Evolutionary conservation across 2,113 vertebrate genomes (phyloP).

Genomic region (Lynx canadensis): DNA sequence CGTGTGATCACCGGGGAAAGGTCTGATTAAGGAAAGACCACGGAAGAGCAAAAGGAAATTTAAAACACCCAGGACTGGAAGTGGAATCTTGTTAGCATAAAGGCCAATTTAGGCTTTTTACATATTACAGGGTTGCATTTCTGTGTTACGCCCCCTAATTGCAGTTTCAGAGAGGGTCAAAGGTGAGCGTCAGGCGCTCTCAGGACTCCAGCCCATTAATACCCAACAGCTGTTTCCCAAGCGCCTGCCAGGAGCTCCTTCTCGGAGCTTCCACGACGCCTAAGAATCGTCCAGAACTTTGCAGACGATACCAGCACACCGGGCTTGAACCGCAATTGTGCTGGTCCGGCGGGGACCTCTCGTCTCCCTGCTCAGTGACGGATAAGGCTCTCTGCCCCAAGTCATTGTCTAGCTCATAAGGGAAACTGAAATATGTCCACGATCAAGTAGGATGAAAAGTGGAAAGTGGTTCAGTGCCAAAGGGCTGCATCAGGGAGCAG

Average conservation of each 20-base stretch:
- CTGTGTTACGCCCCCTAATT: not conserved
- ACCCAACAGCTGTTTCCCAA: not conserved
- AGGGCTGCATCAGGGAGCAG: not conserved
- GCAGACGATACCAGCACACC: not conserved
- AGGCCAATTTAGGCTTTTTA: not conserved
- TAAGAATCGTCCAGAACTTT: not conserved
- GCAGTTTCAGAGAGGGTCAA: not conserved
- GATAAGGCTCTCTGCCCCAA: not conserved
- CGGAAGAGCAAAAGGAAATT: not conserved
- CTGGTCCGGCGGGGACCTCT: not conserved
- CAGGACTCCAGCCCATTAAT: not conserved
- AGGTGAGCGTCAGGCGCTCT: not conserved
- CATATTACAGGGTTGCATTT: not conserved
- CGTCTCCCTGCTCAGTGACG: not conserved
- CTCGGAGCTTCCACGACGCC: not conserved
- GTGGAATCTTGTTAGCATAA: not conserved
- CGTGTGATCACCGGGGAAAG: not conserved
- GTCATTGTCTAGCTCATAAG: not conserved
- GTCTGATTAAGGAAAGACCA: not conserved
- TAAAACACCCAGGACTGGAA: not conserved
- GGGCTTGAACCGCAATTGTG: not conserved
- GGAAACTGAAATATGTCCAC: not conserved
- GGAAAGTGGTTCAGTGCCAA: not conserved
- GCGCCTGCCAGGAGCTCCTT: not conserved
- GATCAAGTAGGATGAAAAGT: not conserved